Evolutionary conservation across 2,888 invertebrate species (phyloP), one percentile per base, ranked within the genome.

Genomic region (Himalopsyche tibetana): DNA sequence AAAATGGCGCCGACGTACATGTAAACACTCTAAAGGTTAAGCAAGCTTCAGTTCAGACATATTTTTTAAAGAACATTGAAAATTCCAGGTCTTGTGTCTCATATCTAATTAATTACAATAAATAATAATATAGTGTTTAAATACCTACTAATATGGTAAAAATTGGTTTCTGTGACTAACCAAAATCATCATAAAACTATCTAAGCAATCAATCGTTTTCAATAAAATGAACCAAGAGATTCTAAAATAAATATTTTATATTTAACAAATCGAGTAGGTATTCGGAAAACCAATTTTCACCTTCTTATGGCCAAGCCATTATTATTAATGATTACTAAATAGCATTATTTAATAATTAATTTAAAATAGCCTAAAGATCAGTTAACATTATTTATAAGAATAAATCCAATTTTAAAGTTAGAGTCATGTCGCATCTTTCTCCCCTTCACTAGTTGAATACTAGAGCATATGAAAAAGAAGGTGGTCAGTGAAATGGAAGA

Each of bases 201-300:
- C 28, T 74, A 74, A 15, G 36, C 36, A 63, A 74, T 74, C 36
- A 74, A 74, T 74, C 74, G 19, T 36, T 74, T 74, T 74, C 28
- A 28, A 74, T 74, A 74, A 28, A 74, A 74, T 74, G 74, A 74
- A 74, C 74, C 74, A 74, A 74, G n/a, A 15, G 36, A 74, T 74
- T 36, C 38, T 74, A 36, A 28, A 74, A 36, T 36, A 74, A 38
- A 74, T 74, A 74, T 74, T 19, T 63, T 63, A 63, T 19, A 19
- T 15, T 63, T 11, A 19, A 63, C 28, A 63, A 63, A 63, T 19
- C 63, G 19, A 63, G 63, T 63, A 63, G 28, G 63, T 63, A 63
- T 63, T 74, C 36, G 36, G 36, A 74, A 74, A 74, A 38, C 36
- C 19, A 74, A 74, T 74, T 36, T 74, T 74, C 36, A 74, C 36